phyloP scores from a whole-genome alignment of 2,888 invertebrate species.

The Pasiphila rectangulata region DNA sequence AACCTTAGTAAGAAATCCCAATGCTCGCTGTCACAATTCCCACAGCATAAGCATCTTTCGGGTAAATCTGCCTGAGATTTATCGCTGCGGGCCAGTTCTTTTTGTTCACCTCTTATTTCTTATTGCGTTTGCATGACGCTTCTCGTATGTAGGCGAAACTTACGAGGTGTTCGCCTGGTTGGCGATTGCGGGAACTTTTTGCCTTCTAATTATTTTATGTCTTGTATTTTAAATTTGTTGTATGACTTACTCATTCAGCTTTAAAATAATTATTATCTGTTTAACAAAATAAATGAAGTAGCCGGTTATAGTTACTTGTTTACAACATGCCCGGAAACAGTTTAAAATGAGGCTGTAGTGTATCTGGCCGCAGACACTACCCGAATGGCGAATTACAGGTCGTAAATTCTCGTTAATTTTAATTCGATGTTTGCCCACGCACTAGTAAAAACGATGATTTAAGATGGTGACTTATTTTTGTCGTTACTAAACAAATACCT shows the following conservation, averaged over 20 bases:
- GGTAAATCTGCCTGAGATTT: slow-evolving; percentile 55
- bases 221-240: slow-evolving; percentile 6
- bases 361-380: slow-evolving; percentile 44
- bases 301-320: background rate
- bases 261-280: background rate
- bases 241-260: no score
- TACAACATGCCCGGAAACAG: slow-evolving; percentile 61
- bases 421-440: slow-evolving; percentile 66
- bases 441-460: slow-evolving; percentile 59
- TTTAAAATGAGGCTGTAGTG: slow-evolving; percentile 56
- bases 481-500: slow-evolving; percentile 35
- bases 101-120: slow-evolving; percentile 55
- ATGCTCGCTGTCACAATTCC: slow-evolving; percentile 43
- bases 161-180: slow-evolving; percentile 42
- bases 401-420: slow-evolving; percentile 71
- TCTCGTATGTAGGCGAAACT: slow-evolving; percentile 54
- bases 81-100: slow-evolving; percentile 49
- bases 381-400: slow-evolving; percentile 55
- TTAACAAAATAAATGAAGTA: background rate
- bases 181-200: slow-evolving; percentile 41
- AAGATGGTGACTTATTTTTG: slow-evolving; percentile 47
- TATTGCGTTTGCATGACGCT: slow-evolving; percentile 53
- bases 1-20: slow-evolving; percentile 19
- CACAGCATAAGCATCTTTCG: slow-evolving; percentile 56
- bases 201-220: slow-evolving; percentile 56